phyloP scores from a whole-genome alignment of 2,888 invertebrate genomes.

The Lepetodrilus schrolli region DNA sequence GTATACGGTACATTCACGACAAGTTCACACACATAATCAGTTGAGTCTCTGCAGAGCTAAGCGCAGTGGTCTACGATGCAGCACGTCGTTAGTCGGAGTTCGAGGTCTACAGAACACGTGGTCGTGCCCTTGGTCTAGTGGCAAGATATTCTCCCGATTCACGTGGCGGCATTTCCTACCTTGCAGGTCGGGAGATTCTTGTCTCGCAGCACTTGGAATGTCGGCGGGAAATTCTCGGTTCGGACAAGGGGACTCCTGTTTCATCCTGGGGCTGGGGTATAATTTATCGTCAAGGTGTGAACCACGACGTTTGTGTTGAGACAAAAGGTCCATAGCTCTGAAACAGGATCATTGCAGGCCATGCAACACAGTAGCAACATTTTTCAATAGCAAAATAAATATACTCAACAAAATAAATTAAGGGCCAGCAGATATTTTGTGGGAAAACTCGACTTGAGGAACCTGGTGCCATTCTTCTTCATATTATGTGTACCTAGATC shows the following conservation, averaged over 20 bases:
- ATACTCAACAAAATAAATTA: too few relatives aligned
- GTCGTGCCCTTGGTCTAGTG: neutral
- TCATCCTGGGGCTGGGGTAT: neutral
- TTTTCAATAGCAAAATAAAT: too few relatives aligned
- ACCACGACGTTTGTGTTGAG: neutral
- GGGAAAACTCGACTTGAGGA: too few relatives aligned
- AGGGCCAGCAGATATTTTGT: too few relatives aligned
- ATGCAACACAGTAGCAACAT: too few relatives aligned
- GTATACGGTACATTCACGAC: too few relatives aligned
- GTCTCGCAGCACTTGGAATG: too few relatives aligned
- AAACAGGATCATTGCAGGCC: too few relatives aligned
- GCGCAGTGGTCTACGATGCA: neutral
- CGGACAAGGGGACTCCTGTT: neutral
- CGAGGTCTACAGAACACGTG: neutral
- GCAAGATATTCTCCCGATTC: constrained; percentile 6
- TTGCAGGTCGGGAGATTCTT: neutral
- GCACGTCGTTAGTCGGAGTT: neutral
- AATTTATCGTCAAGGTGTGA: neutral
- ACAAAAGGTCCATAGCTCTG: constrained; percentile 2
- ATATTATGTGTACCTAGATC: too few relatives aligned
- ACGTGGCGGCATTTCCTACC: constrained; percentile 3
- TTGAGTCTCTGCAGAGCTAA: neutral
- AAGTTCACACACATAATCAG: neutral
- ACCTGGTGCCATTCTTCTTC: too few relatives aligned
- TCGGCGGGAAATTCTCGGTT: too few relatives aligned